Evolutionary conservation across 2,888 invertebrate genomes (phyloP), one percentile per base, ranked within the genome.

Genomic region (Parnassius smintheus): DNA sequence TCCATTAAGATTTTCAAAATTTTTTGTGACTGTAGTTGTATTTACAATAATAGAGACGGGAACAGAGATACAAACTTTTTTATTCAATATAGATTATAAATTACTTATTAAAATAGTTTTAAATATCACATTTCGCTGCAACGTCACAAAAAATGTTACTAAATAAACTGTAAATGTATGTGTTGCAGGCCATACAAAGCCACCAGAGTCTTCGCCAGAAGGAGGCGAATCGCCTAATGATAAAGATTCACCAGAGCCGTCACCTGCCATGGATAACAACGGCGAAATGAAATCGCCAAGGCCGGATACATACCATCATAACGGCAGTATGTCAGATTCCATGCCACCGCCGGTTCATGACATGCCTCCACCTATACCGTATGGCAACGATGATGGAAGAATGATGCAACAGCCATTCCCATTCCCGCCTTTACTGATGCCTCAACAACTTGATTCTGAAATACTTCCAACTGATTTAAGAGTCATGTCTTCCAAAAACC

Each of bases 131-230:
- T 35, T 35, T 35, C 35, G 35, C 35, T 35, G 35, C 4, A 44
- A 44, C 44, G 2, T 18, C 9, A 18, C 2, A 49, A 1, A 49
- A 13, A 8, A 13, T n/a, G 13, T 48, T 13, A 22, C 2, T 35
- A 52, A 10, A 25, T 52, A 41, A 10, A 50, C 3, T 56, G 0
- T 25, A 46, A 46, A 11, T 10, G 10, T 22, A 18, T 59, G 10
- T 46, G n/a, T 63, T 55, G 8, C 78, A 92, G 92, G 88, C 63
- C 91, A 91, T 59, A 75, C 83, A 0, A 91, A 92, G 70, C 90
- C 87, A 22, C 83, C 86, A 4, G 89, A 90, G 62, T 90, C 91
- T 2, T 90, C 91, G 8, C 89, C 91, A 10, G 88, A 90, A 70
- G 85, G 83, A 0, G 78, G 84, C 0, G 87, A 88, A 49, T 91